A percentile compares a stretch with the other conserved stretches of the same genome.
phyloP scores from a whole-genome alignment of 2,113 vertebrate species.

The Chamaetylas fuelleborni region DNA sequence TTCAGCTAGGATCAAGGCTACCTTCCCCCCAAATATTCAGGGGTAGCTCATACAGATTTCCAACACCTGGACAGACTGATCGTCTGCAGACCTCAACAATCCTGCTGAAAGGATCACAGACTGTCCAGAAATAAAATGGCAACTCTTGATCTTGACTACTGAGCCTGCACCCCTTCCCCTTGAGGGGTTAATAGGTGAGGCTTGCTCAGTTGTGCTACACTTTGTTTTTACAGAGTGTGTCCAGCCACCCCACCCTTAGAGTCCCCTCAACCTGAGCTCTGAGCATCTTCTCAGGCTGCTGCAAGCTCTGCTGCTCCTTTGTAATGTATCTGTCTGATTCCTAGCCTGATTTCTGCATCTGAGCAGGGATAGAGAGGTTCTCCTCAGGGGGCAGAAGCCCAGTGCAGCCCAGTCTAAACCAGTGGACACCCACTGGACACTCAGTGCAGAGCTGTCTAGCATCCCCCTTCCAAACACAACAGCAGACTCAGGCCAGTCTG shows the following conservation, averaged over 20 bases:
- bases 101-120: not conserved
- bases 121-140: not conserved
- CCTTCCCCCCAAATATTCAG: not conserved
- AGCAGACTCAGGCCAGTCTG: fast-evolving
- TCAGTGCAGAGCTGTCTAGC: not conserved
- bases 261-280: not conserved
- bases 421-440: not conserved
- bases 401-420: not conserved
- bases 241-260: not conserved
- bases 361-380: not conserved
- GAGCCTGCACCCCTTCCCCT: not conserved
- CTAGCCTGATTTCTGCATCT: not conserved
- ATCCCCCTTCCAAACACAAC: not conserved
- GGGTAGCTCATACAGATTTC: not conserved
- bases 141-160: not conserved
- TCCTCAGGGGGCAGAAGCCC: not conserved
- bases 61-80: not conserved
- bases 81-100: not conserved
- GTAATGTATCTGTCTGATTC: not conserved
- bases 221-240: fast-evolving
- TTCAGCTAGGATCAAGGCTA: not conserved
- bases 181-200: not conserved
- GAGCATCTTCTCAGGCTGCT: not conserved
- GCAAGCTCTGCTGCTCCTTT: not conserved
- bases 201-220: not conserved